phyloP scores from a whole-genome alignment of 2,113 vertebrate species.

The Etia nguti region DNA sequence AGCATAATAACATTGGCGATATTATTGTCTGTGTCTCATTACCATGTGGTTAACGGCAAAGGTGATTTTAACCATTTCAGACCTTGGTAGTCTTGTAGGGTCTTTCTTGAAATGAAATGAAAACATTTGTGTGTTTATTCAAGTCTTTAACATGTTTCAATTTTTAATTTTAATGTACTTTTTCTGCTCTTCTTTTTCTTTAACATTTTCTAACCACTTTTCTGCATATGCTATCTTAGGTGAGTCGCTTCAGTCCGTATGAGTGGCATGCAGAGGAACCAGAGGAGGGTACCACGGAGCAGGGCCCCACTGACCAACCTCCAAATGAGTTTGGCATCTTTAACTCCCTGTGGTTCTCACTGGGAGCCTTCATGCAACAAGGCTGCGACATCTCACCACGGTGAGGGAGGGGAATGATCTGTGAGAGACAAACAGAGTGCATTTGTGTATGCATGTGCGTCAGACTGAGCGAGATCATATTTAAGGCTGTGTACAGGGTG shows the following conservation, averaged over 20 bases:
- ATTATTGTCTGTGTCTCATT: background rate
- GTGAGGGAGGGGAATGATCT: conserved; percentile 65
- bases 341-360: conserved; percentile 99
- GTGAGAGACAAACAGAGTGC: background rate
- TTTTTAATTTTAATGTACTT: background rate
- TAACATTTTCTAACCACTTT: background rate
- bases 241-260: conserved; percentile 96
- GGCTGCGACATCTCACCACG: conserved; percentile 99
- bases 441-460: background rate
- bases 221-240: conserved; percentile 17
- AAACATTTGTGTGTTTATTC: background rate
- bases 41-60: background rate
- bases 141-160: background rate
- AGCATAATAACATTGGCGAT: background rate
- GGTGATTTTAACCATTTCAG: background rate
- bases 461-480: background rate
- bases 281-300: conserved; percentile 88
- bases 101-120: background rate
- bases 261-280: conserved; percentile 98
- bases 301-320: conserved; percentile 87
- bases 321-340: conserved; percentile 99
- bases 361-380: conserved; percentile 99
- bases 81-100: background rate
- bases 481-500: background rate
- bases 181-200: background rate